Base-by-base conservation (phyloP, 2,888 invertebrate genomes). In the Acanthoscelides obtectus region DNA sequence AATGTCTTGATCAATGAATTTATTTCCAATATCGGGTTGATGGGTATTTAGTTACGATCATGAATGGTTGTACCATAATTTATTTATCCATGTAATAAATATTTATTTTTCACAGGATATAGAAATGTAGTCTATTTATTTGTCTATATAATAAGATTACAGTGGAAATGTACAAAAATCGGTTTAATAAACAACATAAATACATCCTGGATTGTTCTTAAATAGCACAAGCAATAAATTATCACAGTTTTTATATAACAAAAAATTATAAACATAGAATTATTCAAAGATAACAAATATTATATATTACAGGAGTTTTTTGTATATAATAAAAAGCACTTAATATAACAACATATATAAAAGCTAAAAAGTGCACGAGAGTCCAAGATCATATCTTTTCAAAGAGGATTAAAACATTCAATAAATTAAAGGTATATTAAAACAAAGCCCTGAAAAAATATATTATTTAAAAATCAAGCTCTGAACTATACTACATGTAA, bases 1-100 rank as follows among this genome's bases (percentile, higher is more conserved):
- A 75, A 77, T 73, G 70, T 73, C 74, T 75, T 69, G 19, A 5
- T 63, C 64, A 45, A 71, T 69, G 72, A 72, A 74, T 70, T 72
- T 72, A 69, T 74, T 75, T 75, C 74, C 74, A 75, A 71, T 74
- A 22, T 69, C 70, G 72, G 74, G 75, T 70, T 65, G 72, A 72
- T 71, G 76, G 70, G 70, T 68, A 72, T 72, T 66, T 66, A 66
- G 17, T 66, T 20, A 66, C 8, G 6, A 21, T 21, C n/a, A 66
- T 66, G n/a, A 22, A 20, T 66, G 22, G 20, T n/a, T 66, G 22
- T 66, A 66, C 12, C 20, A 21, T 21, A 21, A 66, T 66, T 21
- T 66, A 66, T 66, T 12, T 66, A 66, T 66, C 8, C 22, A 66
- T 66, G 22, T 66, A 66, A 66, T 66, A 66, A 21, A 66, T 66